Percentiles rank a stretch among this genome's conserved stretches.
phyloP scores from a whole-genome alignment of 92 coral and sea anemone species.

The Umimayanthus chanpuru region DNA sequence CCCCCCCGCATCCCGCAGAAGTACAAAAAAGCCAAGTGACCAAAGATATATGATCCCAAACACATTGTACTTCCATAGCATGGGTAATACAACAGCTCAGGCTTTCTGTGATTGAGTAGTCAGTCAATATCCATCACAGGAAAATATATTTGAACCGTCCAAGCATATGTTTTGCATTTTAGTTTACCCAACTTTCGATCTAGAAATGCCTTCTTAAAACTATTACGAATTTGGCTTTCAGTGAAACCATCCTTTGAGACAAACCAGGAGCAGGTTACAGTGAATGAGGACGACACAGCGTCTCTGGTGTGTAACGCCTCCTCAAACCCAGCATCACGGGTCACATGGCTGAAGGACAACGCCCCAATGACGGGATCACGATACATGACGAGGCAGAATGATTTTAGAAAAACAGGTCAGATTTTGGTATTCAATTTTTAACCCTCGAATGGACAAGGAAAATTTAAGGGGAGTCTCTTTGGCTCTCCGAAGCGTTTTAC shows the following conservation, averaged over 20 bases:
- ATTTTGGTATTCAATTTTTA: neutral
- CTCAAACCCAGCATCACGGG: constrained; percentile 8
- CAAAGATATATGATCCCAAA: no score
- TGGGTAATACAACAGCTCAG: no score
- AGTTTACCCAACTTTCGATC: neutral
- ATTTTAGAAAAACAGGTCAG: neutral
- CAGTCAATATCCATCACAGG: no score
- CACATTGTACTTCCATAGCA: no score
- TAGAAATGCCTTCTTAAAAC: neutral
- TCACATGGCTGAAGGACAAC: constrained; percentile 14
- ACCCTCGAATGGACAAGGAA: no score
- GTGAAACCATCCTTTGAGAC: constrained; percentile 2
- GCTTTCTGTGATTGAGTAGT: no score
- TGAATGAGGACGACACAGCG: constrained; percentile 8
- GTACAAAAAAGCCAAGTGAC: no score
- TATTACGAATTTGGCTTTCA: neutral
- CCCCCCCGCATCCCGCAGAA: no score
- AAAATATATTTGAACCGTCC: no score
- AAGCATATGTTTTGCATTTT: no score
- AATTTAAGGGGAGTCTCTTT: no score
- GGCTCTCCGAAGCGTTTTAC: no score
- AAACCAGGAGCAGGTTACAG: neutral
- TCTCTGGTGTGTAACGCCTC: neutral
- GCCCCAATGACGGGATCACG: neutral
- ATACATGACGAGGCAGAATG: neutral